phyloP scores from a whole-genome alignment of 2,113 vertebrate genomes.

The Arvicanthis niloticus region DNA sequence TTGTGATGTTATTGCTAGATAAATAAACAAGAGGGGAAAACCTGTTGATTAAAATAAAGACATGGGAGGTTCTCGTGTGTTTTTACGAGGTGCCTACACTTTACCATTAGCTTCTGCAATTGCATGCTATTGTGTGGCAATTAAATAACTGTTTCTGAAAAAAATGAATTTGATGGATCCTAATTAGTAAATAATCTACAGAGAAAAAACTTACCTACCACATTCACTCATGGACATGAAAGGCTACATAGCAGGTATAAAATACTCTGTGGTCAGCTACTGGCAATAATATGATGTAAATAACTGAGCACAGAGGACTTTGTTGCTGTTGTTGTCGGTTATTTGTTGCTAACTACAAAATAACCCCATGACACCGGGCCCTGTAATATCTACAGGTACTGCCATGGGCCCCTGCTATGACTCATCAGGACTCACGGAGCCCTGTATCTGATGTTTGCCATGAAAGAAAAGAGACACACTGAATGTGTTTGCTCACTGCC shows the following conservation, averaged over 20 bases:
- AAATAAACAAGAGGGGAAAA: constrained; percentile 31
- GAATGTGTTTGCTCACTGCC: constrained; percentile 4
- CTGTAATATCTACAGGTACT: constrained; percentile 24
- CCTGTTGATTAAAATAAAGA: constrained; percentile 76
- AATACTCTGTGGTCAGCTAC: not conserved
- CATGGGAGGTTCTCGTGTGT: not conserved
- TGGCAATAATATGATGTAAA: constrained; percentile 10
- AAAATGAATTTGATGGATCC: constrained; percentile 6
- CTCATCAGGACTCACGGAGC: constrained; percentile 63
- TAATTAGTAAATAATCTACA: constrained; percentile 50
- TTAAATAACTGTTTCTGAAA: constrained; percentile 43
- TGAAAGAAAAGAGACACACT: constrained; percentile 6
- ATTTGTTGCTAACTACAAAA: constrained; percentile 10
- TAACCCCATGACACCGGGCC: constrained; percentile 29
- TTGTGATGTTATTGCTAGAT: constrained; percentile 50
- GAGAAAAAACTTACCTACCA: constrained; percentile 20
- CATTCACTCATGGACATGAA: constrained; percentile 18
- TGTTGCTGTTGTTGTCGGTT: not conserved
- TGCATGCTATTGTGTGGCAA: constrained; percentile 15
- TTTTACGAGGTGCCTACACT: not conserved
- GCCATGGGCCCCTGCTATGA: constrained; percentile 43
- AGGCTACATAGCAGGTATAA: constrained; percentile 15
- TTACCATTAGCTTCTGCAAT: constrained; percentile 36
- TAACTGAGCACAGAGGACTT: not conserved
- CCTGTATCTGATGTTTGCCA: not conserved